Conservation (phyloP, 2,797 vertebrate genomes). For the Netta rufina region DNA sequence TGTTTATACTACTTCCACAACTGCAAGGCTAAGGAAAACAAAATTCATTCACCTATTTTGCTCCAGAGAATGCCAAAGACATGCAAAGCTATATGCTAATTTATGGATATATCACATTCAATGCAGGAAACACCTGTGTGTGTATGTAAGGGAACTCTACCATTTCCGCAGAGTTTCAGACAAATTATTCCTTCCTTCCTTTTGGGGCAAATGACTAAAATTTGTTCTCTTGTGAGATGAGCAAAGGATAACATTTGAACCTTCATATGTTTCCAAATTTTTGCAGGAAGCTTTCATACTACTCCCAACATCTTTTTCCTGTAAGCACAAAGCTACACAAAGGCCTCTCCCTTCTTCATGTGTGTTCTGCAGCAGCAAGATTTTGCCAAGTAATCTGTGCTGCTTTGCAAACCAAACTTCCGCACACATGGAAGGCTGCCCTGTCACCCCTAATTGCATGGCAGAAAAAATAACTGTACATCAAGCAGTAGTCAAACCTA, state of each 20-base stretch:
- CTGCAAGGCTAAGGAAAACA: background rate
- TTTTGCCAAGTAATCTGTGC: background rate
- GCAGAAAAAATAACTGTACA: background rate
- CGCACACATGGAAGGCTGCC: background rate
- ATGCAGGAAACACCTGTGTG: constrained; percentile 51
- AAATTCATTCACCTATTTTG: background rate
- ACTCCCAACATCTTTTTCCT: background rate
- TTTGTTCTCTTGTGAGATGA: background rate
- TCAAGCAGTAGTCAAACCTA: background rate
- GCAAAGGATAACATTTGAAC: background rate
- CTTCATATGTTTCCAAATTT: background rate
- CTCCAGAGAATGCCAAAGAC: background rate
- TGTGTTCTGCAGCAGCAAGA: background rate
- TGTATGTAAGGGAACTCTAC: background rate
- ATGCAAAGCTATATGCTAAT: background rate
- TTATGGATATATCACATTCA: background rate
- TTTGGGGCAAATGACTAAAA: background rate
- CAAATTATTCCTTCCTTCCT: constrained; percentile 61
- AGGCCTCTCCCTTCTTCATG: background rate
- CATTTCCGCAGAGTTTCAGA: background rate
- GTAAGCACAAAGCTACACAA: background rate
- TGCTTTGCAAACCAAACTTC: background rate
- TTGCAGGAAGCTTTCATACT: background rate
- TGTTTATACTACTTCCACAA: background rate
- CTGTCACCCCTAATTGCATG: background rate